A percentile compares a stretch with the other conserved stretches of the same genome.
phyloP scores from a whole-genome alignment of 2,797 vertebrate genomes.

The Poeciliopsis infans region DNA sequence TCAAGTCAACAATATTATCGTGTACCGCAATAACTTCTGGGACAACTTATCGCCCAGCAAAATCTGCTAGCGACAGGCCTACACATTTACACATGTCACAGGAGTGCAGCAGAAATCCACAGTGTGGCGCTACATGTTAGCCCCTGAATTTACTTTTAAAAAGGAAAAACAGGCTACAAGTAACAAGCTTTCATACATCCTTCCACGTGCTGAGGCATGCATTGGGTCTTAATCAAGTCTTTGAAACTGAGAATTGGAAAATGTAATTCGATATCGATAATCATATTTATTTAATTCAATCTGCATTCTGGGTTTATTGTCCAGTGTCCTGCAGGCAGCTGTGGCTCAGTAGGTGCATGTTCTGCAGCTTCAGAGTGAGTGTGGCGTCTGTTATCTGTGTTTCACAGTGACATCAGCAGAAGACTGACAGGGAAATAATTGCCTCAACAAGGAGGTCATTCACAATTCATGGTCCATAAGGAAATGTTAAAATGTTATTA shows the following conservation, averaged over 20 bases:
- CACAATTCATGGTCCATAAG: background rate
- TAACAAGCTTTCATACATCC: background rate
- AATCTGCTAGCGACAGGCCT: no score
- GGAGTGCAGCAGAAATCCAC: background rate
- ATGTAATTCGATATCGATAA: background rate
- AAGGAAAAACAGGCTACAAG: background rate
- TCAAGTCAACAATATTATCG: no score
- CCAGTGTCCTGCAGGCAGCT: background rate
- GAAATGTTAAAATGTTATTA: background rate
- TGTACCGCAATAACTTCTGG: no score
- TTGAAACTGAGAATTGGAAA: background rate
- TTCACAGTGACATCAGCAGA: background rate
- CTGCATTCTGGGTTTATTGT: slow-evolving; percentile 7
- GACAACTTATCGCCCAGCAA: no score
- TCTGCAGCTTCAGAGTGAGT: background rate
- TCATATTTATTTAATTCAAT: slow-evolving; percentile 3
- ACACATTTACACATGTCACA: background rate
- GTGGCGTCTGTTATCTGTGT: background rate
- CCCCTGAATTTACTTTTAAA: background rate
- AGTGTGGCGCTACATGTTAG: background rate
- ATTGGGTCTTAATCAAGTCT: background rate
- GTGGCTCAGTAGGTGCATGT: background rate
- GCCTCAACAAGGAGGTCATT: background rate
- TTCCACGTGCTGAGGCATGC: background rate
- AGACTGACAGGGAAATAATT: background rate